Evolutionary conservation across 1,140 invertebrate genomes (phyloP), one percentile per base, ranked within the genome.

Genomic region (Cydia fagiglandana): DNA sequence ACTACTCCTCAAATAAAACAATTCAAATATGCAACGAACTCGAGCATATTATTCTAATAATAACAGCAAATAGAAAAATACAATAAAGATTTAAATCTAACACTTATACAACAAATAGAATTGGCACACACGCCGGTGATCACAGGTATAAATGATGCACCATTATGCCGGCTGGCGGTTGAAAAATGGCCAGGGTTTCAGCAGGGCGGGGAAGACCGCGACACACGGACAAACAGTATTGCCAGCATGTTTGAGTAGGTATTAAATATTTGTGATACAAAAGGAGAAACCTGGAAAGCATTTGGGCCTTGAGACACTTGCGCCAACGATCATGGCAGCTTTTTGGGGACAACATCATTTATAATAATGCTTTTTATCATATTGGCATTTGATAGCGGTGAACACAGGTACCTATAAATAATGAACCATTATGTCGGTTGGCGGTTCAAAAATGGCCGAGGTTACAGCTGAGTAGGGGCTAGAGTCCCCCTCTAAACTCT

Each of bases 111-210:
- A 66, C 64, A 38, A 70, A 70, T 70, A 38, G 30, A 70, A 70
- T 70, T 70, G 66, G 34, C 30, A 17, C 66, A 17, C 30, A 24
- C 38, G 50, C 47, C 50, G 34, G 66, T 70, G 66, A 70, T 70
- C 66, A 70, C 34, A 70, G 66, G 66, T 70, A 70, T 70, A 70
- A 70, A 70, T 70, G 30, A 70, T 38, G 66, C n/a, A 12, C 66
- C 66, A 70, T 70, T 70, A 70, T 41, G 66, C 24, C 30, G 66
- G 28, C 28, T 66, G 64, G 66, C n/a, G 34, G 20, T 70, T 70
- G 66, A 70, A 70, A 70, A 70, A 70, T 70, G 17, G 34, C 66
- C 66, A 17, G 15, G 64, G 64, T 17, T 64, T 20, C 20, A 17
- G 64, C 7, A 70, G 66, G 38, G 66, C n/a, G 20, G 64, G 28